Evolutionary conservation across 2,888 invertebrate species (phyloP), one percentile per base, ranked within the genome.

Genomic region (Trissolcus japonicus): DNA sequence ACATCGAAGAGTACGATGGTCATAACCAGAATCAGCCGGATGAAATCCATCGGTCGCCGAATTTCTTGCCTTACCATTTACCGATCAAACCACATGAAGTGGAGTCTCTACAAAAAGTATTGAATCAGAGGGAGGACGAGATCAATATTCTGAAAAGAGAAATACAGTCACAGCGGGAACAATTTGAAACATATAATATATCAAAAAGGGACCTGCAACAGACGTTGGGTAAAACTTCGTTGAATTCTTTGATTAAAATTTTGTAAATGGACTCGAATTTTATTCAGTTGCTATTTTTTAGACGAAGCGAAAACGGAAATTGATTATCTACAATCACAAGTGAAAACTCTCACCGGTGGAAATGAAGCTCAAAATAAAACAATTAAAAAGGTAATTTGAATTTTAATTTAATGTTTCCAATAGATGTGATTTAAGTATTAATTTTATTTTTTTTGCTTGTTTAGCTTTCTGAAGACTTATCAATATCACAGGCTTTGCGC

Each of bases 141-240:
- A 86, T 83, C 19, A 90, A 90, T 79, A 90, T 92, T 55, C 86
- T 92, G 17, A 90, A 91, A n/a, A 92, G 91, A 53, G 90, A 92
- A 50, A 87, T 93, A 0, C 89, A 90, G 0, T 90, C 93, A 1
- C 89, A 92, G 1, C 90, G 93, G 79, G 92, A 91, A 19, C 93
- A 94, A 81, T 89, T 91, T 50, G 92, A 93, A 75, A 21, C 91
- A n/a, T n/a, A n/a, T n/a, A n/a, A n/a, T n/a, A n/a, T n/a, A 92
- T 68, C 91, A 91, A 0, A 90, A 74, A 91, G 92, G 81, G 92
- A 93, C 83, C 91, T 92, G n/a, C 93, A 93, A 86, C 92, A 93
- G 81, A 89, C 93, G 79, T 90, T 94, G 78, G 93, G 92, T 92
- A 89, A 82, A 14, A 46, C 11, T 9, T 46, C 4, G 9, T 14